Base-by-base conservation (phyloP, 2,797 vertebrate species). In the Spondyliosoma cantharus region DNA sequence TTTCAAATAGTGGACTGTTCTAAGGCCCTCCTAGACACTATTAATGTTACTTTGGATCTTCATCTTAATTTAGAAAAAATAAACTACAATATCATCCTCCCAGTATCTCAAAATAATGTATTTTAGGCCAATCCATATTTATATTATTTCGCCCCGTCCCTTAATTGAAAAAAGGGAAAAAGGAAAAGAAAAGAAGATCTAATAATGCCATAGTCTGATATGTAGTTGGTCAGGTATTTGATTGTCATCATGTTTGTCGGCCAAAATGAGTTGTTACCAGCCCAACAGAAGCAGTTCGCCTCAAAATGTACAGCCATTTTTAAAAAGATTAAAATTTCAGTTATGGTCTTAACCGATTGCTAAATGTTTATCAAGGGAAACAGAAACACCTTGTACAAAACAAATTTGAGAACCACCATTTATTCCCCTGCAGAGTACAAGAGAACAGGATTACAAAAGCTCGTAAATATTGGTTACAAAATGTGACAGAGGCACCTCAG, bases 371-470 rank as follows among this genome's bases (percentile, higher is more conserved):
- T 45, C 14, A 46, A 45, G 45, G 16, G n/a, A 4, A 63, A 67
- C 19, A 32, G 58, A 54, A 56, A 76, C 1, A 59, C n/a, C 50
- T 11, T 11, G 3, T 2, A 64, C 60, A 49, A 53, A 7, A 67
- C 15, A 61, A 76, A 46, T 37, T 20, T 42, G 37, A 3, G 2
- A 7, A 71, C 3, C 25, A 24, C 6, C 4, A 37, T 79, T 76
- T 69, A 60, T 85, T 76, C 0, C 65, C 60, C 53, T 29, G 12
- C 4, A n/a, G n/a, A 58, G 16, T 27, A 71, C 52, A 67, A 14
- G 3, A 29, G 5, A 43, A 19, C 19, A 37, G 1, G 15, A 54
- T 43, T 22, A 0, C 2, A 27, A 59, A 64, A 61, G 2, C 17
- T 20, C 14, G n/a, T 58, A 45, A 9, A 72, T 49, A 1, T 59